Base-by-base conservation (phyloP, 2,797 vertebrate genomes). In the Coranthus polyacanthus region DNA sequence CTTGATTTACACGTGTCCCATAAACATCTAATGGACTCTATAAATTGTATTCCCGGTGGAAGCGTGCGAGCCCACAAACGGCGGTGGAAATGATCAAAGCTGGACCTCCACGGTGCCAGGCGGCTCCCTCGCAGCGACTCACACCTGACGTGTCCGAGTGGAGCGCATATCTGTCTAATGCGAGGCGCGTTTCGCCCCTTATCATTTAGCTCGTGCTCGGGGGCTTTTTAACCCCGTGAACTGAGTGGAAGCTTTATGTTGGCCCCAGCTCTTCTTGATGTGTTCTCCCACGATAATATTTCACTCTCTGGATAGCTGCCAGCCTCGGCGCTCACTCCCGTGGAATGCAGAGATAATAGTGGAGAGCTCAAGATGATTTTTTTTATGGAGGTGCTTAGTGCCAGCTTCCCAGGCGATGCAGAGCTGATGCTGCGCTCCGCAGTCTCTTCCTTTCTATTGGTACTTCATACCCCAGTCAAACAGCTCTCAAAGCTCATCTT, bases 11-110 rank as follows among this genome's bases (percentile, higher is more conserved):
- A 78, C 73, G 3, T 64, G 76, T 76, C 81, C 76, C 64, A 64
- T 88, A 89, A 90, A 89, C 73, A 72, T 74, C 77, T 88, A 87
- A 87, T 82, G 85, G 81, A 83, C 72, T 79, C 85, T 50, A 73
- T 89, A 85, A 87, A 90, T 64, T 66, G 59, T 68, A 21, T 77
- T 75, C 78, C 75, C 37, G 16, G 36, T 47, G 78, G 78, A 65
- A 46, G 59, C 26, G 3, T 24, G 46, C 39, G 0, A 36, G 68
- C 34, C 43, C 47, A 54, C 66, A 36, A 82, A 58, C 37, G 20
- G 22, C 15, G 12, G 24, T 26, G 44, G 63, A 20, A 58, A 67
- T 6, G 82, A 86, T 86, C 69, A 84, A 83, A 85, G 81, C 60
- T 12, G 29, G 82, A 74, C 83, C 86, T 54, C 84, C 81, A 0